Percentiles rank a stretch among this genome's conserved stretches.
Evolutionary conservation across 1,140 invertebrate genomes (phyloP).

Genomic region (Teleogryllus occipitalis): DNA sequence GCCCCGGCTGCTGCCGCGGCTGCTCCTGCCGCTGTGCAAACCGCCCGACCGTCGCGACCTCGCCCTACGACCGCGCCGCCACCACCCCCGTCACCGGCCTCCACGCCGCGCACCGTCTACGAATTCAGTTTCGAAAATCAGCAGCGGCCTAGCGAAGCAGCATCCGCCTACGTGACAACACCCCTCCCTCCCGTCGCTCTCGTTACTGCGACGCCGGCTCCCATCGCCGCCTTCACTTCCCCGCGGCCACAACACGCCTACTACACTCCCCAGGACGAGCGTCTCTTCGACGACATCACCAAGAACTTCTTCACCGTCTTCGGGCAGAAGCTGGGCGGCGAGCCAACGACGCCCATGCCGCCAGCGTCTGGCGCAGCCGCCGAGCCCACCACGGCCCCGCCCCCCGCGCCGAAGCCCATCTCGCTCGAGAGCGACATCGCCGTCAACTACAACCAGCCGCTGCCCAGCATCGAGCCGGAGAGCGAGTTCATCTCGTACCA

Average conservation of each 20-base stretch:
- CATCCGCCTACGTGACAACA: background rate
- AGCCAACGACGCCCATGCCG: conserved; percentile 29
- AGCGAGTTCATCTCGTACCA: conserved; percentile 57
- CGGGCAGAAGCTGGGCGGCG: conserved; percentile 54
- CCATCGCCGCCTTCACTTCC: conserved; percentile 33
- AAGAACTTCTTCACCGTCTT: conserved; percentile 68
- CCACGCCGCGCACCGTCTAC: conserved; percentile 38
- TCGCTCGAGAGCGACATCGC: conserved; percentile 39
- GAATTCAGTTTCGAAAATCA: conserved; percentile 16
- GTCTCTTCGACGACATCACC: conserved; percentile 61
- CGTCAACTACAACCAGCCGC: conserved; percentile 49
- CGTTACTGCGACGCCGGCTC: conserved; percentile 29
- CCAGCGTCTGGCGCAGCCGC: conserved; percentile 11
- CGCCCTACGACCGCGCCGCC: conserved; percentile 58
- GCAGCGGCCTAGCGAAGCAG: background rate
- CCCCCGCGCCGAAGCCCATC: conserved; percentile 30
- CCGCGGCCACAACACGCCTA: conserved; percentile 53
- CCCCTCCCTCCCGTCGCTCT: conserved; percentile 21
- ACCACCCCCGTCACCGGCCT: conserved; percentile 62
- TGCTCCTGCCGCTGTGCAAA: conserved; percentile 47
- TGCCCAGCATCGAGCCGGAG: conserved; percentile 54
- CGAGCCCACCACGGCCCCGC: background rate
- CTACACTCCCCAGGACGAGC: conserved; percentile 62
- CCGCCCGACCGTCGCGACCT: conserved; percentile 58
- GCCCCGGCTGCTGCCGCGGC: conserved; percentile 53